Evolutionary conservation across 2,113 vertebrate genomes (phyloP).

Genomic region (Narcine bancroftii): DNA sequence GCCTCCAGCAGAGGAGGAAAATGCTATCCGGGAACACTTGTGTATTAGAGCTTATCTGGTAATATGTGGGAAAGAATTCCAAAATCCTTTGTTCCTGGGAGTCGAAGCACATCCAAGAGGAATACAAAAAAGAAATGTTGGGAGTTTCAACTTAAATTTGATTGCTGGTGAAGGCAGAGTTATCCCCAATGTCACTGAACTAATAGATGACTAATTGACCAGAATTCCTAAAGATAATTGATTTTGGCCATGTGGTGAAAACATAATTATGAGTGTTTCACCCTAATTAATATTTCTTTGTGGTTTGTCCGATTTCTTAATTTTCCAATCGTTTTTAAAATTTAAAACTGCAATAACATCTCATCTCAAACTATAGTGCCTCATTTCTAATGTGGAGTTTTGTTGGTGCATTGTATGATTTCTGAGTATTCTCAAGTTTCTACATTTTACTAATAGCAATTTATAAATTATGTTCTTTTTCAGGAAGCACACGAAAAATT

Average conservation of each 20-base stretch:
- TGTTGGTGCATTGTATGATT: background rate
- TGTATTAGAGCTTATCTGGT: constrained; percentile 95
- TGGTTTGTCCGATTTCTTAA: background rate
- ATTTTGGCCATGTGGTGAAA: background rate
- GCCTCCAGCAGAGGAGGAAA: constrained; percentile 80
- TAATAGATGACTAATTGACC: background rate
- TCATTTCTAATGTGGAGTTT: background rate
- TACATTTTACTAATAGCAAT: background rate
- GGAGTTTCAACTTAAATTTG: background rate
- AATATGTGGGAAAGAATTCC: constrained; percentile 42
- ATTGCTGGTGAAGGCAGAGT: background rate
- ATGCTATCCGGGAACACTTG: constrained; percentile 86
- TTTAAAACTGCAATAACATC: background rate
- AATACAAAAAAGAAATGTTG: background rate
- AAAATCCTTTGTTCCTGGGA: background rate
- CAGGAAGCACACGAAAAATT: constrained; percentile 96
- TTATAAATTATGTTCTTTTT: constrained; percentile 39
- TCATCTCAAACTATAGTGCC: background rate
- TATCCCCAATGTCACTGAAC: background rate
- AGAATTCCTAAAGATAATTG: background rate
- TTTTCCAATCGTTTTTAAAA: background rate
- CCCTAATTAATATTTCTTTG: background rate
- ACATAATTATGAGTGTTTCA: background rate
- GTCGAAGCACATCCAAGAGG: background rate
- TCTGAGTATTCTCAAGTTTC: background rate